phyloP scores from a whole-genome alignment of 2,888 invertebrate species.

The Melangyna quadrimaculata region DNA sequence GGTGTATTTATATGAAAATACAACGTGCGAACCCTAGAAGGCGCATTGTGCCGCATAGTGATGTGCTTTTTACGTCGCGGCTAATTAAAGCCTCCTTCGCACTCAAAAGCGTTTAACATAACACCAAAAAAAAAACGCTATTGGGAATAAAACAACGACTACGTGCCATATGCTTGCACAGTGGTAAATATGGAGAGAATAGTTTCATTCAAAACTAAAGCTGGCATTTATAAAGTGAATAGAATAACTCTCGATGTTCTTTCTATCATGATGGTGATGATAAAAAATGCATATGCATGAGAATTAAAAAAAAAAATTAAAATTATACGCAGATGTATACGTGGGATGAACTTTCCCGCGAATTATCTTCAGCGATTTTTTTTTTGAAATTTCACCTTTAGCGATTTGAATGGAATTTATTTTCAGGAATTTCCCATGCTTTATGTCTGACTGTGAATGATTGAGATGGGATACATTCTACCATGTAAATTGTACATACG shows the following conservation, averaged over 20 bases:
- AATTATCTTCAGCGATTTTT: conserved; percentile 30
- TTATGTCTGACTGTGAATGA: not conserved
- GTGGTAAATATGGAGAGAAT: conserved; percentile 37
- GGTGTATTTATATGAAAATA: conserved; percentile 1
- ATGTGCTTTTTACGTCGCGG: conserved; percentile 45
- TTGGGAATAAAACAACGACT: conserved; percentile 6
- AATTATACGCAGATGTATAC: not conserved
- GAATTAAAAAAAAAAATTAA: conserved; percentile 1
- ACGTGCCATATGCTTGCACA: conserved; percentile 36
- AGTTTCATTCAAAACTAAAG: conserved; percentile 23
- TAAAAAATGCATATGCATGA: not conserved
- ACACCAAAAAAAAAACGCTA: conserved; percentile 38
- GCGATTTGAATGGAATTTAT: conserved; percentile 43
- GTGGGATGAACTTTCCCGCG: conserved; percentile 2
- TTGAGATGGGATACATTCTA: not conserved
- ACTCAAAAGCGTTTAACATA: conserved; percentile 52
- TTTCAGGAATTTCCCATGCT: conserved; percentile 6
- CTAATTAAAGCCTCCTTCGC: conserved; percentile 53
- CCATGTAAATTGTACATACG: too few species aligned
- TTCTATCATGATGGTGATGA: not conserved
- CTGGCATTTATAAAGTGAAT: conserved; percentile 22
- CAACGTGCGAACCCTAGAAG: not conserved
- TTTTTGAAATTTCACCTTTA: not conserved
- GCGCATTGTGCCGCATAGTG: conserved; percentile 31
- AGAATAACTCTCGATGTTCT: not conserved